Conservation (phyloP, 2,113 vertebrate species). For the Conger conger region DNA sequence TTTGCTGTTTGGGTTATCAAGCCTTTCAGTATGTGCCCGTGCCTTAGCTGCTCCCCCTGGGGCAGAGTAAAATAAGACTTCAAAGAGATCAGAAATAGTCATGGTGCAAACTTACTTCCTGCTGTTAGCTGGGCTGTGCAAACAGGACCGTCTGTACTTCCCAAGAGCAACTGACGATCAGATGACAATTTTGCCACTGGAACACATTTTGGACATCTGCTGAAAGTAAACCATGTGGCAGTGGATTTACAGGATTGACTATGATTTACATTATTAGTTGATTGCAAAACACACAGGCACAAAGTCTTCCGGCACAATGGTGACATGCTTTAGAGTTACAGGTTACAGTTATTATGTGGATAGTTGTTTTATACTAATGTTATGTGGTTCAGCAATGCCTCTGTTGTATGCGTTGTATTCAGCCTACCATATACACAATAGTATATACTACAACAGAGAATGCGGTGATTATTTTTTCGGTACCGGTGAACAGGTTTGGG, state of each 20-base stretch:
- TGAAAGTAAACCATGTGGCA: background rate
- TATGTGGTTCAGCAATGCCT: background rate
- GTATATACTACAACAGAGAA: too few species aligned
- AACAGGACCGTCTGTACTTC: conserved; percentile 48
- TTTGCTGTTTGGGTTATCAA: conserved; percentile 49
- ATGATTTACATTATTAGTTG: background rate
- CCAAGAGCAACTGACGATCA: conserved; percentile 58
- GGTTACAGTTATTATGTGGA: background rate
- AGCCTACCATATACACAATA: too few species aligned
- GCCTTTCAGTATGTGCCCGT: conserved; percentile 40
- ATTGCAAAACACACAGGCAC: background rate
- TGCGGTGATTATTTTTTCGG: too few species aligned
- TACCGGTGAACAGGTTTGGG: too few species aligned
- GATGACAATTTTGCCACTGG: conserved; percentile 39
- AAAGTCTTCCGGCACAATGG: background rate
- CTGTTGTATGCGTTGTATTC: background rate
- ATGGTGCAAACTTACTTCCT: conserved; percentile 74
- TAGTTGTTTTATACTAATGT: too few species aligned
- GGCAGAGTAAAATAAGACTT: conserved; percentile 73
- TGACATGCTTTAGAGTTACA: too few species aligned
- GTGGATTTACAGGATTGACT: background rate
- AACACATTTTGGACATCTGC: background rate
- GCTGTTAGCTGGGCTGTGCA: conserved; percentile 59
- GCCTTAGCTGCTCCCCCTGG: conserved; percentile 48
- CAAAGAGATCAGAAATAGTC: conserved; percentile 74